Percentiles rank a stretch among this genome's conserved stretches.
Evolutionary conservation across 2,888 invertebrate species (phyloP).

Genomic region (Agrotis ipsilon): DNA sequence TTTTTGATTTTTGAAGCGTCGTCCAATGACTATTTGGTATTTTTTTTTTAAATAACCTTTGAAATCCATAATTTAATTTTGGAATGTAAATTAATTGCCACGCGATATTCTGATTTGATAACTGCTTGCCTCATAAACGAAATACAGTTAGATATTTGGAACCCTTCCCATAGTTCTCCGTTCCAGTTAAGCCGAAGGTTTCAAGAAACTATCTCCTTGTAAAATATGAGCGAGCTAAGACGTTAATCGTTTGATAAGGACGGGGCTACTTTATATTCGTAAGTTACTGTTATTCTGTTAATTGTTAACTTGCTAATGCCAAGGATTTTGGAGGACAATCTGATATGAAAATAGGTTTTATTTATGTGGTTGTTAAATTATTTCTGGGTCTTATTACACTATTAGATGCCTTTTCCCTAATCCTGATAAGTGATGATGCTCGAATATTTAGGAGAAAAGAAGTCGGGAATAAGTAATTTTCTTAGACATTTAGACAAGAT

Average conservation of each 20-base stretch:
- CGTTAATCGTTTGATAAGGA: conserved; percentile 55
- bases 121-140: not conserved
- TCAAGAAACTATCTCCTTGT: conserved; percentile 49
- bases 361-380: conserved; percentile 36
- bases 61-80: too few species aligned
- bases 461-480: too few species aligned
- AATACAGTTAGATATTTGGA: not conserved
- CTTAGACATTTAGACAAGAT: too few species aligned
- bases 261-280: conserved; percentile 34
- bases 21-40: too few species aligned
- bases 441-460: not conserved
- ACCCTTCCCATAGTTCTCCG: not conserved
- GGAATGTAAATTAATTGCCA: too few species aligned
- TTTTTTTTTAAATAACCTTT: too few species aligned
- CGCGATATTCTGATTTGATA: too few species aligned
- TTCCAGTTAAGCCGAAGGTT: conserved; percentile 13
- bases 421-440: not conserved
- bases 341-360: conserved; percentile 47
- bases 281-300: conserved; percentile 54
- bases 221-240: conserved; percentile 54
- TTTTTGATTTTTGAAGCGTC: too few species aligned
- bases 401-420: not conserved
- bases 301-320: conserved; percentile 56
- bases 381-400: conserved; percentile 10
- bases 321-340: conserved; percentile 29